phyloP scores from a whole-genome alignment of 2,113 vertebrate species.

The Tinamus guttatus region DNA sequence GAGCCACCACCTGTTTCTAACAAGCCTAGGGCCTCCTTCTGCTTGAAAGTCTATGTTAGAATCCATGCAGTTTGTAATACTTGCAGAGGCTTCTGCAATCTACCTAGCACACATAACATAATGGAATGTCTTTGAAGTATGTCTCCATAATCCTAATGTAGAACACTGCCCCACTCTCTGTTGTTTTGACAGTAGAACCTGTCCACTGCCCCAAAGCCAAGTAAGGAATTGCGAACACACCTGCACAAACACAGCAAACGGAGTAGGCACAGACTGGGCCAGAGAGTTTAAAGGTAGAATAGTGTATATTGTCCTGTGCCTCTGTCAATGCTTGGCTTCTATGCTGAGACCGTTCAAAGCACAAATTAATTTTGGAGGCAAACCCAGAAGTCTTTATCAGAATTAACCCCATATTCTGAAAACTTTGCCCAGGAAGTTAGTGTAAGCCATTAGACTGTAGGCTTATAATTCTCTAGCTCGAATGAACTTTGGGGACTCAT shows the following conservation, averaged over 20 bases:
- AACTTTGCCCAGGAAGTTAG: neutral
- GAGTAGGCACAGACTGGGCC: conserved; percentile 28
- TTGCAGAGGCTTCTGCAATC: neutral
- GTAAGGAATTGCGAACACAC: conserved; percentile 5
- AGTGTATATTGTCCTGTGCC: neutral
- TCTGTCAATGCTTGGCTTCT: neutral
- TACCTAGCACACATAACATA: neutral
- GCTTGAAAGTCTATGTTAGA: neutral
- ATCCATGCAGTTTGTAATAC: neutral
- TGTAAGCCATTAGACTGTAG: neutral
- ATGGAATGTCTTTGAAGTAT: neutral
- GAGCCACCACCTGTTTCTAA: neutral
- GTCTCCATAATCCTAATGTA: neutral
- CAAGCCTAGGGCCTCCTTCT: neutral
- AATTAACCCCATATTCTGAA: neutral
- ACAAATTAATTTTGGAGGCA: neutral
- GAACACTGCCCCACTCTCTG: neutral
- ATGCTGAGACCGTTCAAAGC: neutral
- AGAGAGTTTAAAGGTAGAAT: conserved; percentile 1
- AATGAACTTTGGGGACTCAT: neutral
- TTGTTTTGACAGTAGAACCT: neutral
- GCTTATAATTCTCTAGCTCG: neutral
- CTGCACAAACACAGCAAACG: conserved; percentile 60
- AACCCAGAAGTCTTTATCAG: neutral
- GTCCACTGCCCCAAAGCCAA: neutral